These are phyloP conservation scores for Terebella lapidaria DNA, from an alignment of 2,888 invertebrate genomes.

Conservation along the genomic window DNA sequence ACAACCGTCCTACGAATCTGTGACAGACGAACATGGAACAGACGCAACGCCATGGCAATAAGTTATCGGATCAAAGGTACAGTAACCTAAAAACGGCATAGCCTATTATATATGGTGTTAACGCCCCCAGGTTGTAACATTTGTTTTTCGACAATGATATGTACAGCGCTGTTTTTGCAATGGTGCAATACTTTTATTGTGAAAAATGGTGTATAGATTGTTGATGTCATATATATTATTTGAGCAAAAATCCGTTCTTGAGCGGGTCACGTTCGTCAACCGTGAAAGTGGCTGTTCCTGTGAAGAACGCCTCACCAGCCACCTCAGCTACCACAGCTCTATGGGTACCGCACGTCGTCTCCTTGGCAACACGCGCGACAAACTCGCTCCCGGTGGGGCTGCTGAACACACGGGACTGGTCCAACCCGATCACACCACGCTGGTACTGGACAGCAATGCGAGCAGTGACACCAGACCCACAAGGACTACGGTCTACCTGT, in stretches of 20 bases:
- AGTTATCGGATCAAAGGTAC: no score
- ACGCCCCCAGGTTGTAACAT: no score
- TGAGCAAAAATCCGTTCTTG: constrained; percentile 40
- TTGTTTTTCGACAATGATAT: no score
- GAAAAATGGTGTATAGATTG: no score
- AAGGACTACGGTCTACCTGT: constrained; percentile 52
- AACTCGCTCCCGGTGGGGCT: constrained; percentile 32
- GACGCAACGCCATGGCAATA: no score
- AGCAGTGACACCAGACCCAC: constrained; percentile 51
- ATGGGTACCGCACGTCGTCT: constrained; percentile 4
- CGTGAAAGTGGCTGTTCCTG: constrained; percentile 36
- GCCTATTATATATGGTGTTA: no score
- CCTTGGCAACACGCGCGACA: constrained; percentile 10
- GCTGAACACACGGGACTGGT: constrained; percentile 39
- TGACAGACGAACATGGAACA: no score
- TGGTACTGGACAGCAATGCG: constrained; percentile 44
- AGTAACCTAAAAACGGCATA: no score
- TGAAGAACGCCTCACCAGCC: constrained; percentile 38
- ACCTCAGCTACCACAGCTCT: constrained; percentile 51
- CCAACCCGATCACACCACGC: constrained; percentile 31
- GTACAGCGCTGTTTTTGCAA: no score
- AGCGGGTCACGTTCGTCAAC: constrained; percentile 44
- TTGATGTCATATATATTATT: no score
- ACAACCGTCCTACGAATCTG: no score
- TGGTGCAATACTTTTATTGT: no score